phyloP scores from a whole-genome alignment of 1,140 invertebrate genomes.

The Atta cephalotes region DNA sequence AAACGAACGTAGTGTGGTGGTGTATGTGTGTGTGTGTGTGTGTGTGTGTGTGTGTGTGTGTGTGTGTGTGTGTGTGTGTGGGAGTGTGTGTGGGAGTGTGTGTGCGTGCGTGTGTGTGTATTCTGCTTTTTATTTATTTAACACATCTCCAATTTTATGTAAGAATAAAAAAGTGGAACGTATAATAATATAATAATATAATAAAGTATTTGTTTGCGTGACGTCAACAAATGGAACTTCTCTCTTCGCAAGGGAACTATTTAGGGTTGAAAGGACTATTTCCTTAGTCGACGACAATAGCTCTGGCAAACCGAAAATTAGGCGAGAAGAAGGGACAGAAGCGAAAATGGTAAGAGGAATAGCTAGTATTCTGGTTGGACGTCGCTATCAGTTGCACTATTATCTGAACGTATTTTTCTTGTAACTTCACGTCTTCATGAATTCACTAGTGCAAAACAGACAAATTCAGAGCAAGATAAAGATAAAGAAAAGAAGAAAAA shows the following conservation, averaged over 20 bases:
- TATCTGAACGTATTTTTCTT: slow-evolving; percentile 75
- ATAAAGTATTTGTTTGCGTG: background rate
- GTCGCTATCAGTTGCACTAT: slow-evolving; percentile 85
- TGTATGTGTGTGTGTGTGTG: no score
- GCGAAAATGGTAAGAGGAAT: slow-evolving; percentile 71
- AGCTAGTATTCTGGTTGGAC: slow-evolving; percentile 80
- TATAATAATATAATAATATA: background rate
- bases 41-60: no score
- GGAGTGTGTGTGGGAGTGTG: no score
- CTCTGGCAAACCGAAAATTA: slow-evolving; percentile 85
- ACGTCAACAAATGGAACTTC: slow-evolving; percentile 14
- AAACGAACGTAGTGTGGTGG: no score
- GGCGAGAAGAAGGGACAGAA: slow-evolving; percentile 75
- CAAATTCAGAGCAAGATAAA: background rate
- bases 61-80: no score
- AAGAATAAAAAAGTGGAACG: background rate
- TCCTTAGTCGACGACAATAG: slow-evolving; percentile 76
- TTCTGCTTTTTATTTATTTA: background rate
- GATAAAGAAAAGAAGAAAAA: background rate
- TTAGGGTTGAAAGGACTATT: slow-evolving; percentile 32
- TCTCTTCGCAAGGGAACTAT: background rate
- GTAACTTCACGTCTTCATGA: background rate
- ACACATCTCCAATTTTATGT: background rate
- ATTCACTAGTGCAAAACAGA: background rate
- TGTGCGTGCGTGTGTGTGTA: background rate